These are phyloP conservation scores for Lepidurus packardi DNA, from an alignment of 1,140 invertebrate genomes.

Conservation along the genomic window DNA sequence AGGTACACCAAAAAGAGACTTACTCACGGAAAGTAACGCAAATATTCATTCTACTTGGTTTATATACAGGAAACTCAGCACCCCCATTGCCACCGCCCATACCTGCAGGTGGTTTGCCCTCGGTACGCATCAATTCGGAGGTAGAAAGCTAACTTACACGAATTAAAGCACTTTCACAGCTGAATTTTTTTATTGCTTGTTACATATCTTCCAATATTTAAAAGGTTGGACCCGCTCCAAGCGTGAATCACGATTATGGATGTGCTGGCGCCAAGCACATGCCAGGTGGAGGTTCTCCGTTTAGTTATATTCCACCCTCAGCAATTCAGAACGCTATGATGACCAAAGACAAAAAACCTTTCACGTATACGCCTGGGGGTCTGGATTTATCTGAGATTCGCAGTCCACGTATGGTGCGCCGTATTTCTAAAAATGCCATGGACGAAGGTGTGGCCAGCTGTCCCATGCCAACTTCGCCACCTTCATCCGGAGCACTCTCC, in stretches of 20 bases:
- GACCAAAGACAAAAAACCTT: slow-evolving; percentile 85
- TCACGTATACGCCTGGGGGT: slow-evolving; percentile 87
- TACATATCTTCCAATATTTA: background rate
- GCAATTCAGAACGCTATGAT: slow-evolving; percentile 89
- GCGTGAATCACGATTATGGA: background rate
- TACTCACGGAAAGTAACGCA: background rate
- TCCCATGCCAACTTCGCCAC: slow-evolving; percentile 37
- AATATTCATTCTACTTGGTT: background rate
- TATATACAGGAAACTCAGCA: slow-evolving; percentile 40
- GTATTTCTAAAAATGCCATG: slow-evolving; percentile 59
- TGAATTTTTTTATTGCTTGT: background rate
- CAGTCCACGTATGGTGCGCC: slow-evolving; percentile 78
- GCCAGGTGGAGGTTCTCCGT: slow-evolving; percentile 35
- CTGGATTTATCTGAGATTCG: slow-evolving; percentile 82
- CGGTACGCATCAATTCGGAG: slow-evolving; percentile 50
- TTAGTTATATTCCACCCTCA: slow-evolving; percentile 57
- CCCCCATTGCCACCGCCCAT: slow-evolving; percentile 49
- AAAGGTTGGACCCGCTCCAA: slow-evolving; percentile 23
- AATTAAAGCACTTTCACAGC: slow-evolving; percentile 31
- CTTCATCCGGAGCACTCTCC: slow-evolving; percentile 40
- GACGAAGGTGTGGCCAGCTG: slow-evolving; percentile 48
- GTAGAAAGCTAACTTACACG: slow-evolving; percentile 36
- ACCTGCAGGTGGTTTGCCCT: slow-evolving; percentile 46
- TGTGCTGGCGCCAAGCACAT: slow-evolving; percentile 33
- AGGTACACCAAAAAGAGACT: background rate